Base-by-base conservation (phyloP, 1,140 invertebrate genomes). In the Linepithema humile region DNA sequence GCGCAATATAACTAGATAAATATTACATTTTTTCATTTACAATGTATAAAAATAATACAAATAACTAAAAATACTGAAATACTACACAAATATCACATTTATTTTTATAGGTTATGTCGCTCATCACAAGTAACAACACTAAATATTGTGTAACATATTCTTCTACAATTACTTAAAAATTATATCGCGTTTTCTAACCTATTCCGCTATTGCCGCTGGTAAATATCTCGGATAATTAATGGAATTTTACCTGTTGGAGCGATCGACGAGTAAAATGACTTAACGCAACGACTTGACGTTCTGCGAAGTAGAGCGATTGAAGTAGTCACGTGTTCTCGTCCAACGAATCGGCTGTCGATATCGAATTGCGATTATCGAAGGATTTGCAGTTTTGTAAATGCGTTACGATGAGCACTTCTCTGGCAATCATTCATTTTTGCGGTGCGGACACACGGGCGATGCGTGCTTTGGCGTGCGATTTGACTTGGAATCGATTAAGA, bases 341-440 rank as follows among this genome's bases (percentile, higher is more conserved):
- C 48, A 29, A 38, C 38, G 55, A 53, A 32, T 69, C 32, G 53
- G n/a, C 80, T 62, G 23, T 15, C n/a, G 35, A n/a, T 20, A 83
- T 62, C 40, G 40, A 74, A 17, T 20, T 38, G 59, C 57, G 43
- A 62, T 82, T 82, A 86, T 86, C 64, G 80, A 77, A 15, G 17
- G n/a, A 64, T 50, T 62, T 26, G 48, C 48, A 45, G 43, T 84
- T 62, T 4, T 70, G 48, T 15, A 23, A 65, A 70, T 5, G 15
- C 2, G 50, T 20, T 15, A 20, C 20, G 7, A 15, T 9, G 6
- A 35, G 26, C 23, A 12, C 23, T 26, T 7, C 12, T 55, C 38
- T 26, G 12, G 10, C 15, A 3, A 48, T 48, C 1, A 6, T 40
- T 48, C 23, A 4, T 12, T 35, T 64, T 26, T 0, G n/a, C 7